Percentiles rank a stretch among this genome's conserved stretches.
phyloP scores from a whole-genome alignment of 2,888 invertebrate species.

The Trichopoda pennipes region DNA sequence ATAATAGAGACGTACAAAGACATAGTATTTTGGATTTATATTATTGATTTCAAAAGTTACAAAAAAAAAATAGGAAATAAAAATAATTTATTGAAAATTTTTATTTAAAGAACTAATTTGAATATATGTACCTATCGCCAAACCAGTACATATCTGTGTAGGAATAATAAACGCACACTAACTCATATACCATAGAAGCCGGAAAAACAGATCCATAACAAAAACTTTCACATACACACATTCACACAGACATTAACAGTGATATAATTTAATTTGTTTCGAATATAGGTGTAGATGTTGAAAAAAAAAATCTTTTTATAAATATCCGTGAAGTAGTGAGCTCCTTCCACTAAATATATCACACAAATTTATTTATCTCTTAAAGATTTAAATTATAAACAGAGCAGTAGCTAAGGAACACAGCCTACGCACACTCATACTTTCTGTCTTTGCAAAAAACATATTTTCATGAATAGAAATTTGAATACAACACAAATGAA shows the following conservation, averaged over 20 bases:
- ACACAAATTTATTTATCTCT: background rate
- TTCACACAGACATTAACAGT: background rate
- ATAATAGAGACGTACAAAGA: background rate
- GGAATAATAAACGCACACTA: background rate
- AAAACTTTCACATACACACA: conserved; percentile 12
- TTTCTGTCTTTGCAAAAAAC: background rate
- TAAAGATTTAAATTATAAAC: conserved; percentile 22
- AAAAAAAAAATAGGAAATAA: conserved; percentile 22
- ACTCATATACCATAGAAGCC: conserved; percentile 27
- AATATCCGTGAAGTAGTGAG: background rate
- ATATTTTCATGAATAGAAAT: conserved; percentile 25
- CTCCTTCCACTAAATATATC: background rate
- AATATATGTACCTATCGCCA: background rate
- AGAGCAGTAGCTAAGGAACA: conserved; percentile 28
- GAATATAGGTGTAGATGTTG: background rate
- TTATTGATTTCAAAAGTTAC: conserved; percentile 16
- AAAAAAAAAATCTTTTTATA: background rate
- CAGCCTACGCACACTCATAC: background rate
- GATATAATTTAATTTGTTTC: conserved; percentile 5
- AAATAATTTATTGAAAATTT: conserved; percentile 21
- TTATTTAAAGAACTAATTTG: conserved; percentile 16
- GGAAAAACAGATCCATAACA: conserved; percentile 56
- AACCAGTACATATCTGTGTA: background rate
- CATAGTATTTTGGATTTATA: background rate
- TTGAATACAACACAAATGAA: conserved; percentile 3